Evolutionary conservation across 2,113 vertebrate species (phyloP), one percentile per base, ranked within the genome.

Genomic region (Manacus vitellinus): DNA sequence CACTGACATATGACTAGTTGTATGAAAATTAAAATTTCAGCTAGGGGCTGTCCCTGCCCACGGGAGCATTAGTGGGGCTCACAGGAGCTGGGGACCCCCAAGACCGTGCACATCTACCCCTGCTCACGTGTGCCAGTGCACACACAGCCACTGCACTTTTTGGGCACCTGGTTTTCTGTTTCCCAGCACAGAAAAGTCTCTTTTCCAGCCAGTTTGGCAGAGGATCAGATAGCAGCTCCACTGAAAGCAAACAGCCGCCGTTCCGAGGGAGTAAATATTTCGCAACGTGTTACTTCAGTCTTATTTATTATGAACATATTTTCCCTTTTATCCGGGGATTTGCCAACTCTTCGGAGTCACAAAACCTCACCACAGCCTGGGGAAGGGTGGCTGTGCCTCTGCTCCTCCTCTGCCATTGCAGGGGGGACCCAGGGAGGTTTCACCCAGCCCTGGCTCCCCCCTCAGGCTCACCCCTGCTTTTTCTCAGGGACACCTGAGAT

Each of bases 191-290:
- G 79, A 33, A 41, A 80, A 93, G 68, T 61, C 4, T 78, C 79
- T 81, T 61, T 92, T 81, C 1, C 63, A 61, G 83, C 89, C 6
- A 41, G 11, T 18, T 76, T 95, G 94, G 94, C 94, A 93, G 85
- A 85, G 94, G 92, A 88, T 95, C 95, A 92, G 92, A 85, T 81
- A 56, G 79, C 95, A 92, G 90, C 91, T 92, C 83, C 88, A 5
- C 78, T 78, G 91, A 90, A 49, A 92, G 96, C 95, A 96, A 95
- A 95, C 91, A 95, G 94, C 89, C 68, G 47, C 80, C 93, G 87
- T 95, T 78, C 91, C 33, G 6, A 94, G 65, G 85, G 79, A 95
- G 79, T 74, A 41, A 92, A 91, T 54, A 90, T 94, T 96, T 91
- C 72, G 59, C 90, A 96, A 93, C 2, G 37, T 66, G 55, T 96